phyloP scores from a whole-genome alignment of 1,140 invertebrate species.

The Archegozetes longisetosus region DNA sequence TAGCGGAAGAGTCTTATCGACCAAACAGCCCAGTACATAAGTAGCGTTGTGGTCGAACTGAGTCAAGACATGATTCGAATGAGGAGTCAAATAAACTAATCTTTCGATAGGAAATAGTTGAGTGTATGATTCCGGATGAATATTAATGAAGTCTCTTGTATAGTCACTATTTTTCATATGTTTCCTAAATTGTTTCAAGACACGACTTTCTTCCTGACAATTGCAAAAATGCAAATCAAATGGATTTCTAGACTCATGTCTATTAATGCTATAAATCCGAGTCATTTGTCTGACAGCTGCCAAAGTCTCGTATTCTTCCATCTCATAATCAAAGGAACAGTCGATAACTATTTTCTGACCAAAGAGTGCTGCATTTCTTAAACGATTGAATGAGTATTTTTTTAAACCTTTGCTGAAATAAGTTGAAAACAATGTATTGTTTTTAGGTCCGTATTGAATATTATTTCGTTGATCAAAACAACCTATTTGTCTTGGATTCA shows the following conservation, averaged over 20 bases:
- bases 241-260: not conserved
- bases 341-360: slow-evolving; percentile 9
- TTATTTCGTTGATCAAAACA: not conserved
- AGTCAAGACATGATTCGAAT: not conserved
- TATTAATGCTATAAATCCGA: slow-evolving; percentile 2
- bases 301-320: slow-evolving; percentile 7
- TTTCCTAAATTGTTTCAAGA: too few species aligned
- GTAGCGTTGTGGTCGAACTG: slow-evolving; percentile 4
- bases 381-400: not conserved
- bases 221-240: not conserved
- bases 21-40: slow-evolving; percentile 13
- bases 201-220: not conserved
- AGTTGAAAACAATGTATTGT: slow-evolving; percentile 1
- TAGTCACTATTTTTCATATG: not conserved
- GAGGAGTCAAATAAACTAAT: slow-evolving; percentile 9
- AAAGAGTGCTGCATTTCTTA: not conserved
- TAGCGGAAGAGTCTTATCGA: slow-evolving; percentile 45
- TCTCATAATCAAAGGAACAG: slow-evolving; percentile 1
- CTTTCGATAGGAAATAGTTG: slow-evolving; percentile 2
- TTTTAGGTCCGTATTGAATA: slow-evolving; percentile 4
- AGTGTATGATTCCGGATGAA: not conserved
- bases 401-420: not conserved
- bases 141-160: not conserved
- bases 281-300: not conserved
- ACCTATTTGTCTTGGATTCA: not conserved